Percentiles rank a stretch among this genome's conserved stretches.
These are phyloP conservation scores for Corapipo altera DNA, from an alignment of 2,113 vertebrate genomes.

Conservation along the genomic window DNA sequence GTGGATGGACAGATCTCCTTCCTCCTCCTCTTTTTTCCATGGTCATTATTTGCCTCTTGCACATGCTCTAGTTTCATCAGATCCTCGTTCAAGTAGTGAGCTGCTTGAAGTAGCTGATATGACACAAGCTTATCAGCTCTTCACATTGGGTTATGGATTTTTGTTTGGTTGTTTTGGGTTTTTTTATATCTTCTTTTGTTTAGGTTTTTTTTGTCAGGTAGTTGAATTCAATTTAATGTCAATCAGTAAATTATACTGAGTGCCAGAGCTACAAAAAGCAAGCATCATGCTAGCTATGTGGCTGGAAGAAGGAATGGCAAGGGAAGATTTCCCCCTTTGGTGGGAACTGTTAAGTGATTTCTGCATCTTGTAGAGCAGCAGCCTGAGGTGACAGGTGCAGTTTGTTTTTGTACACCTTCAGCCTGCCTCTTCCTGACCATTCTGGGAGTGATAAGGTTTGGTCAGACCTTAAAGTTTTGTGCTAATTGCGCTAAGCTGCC, in stretches of 20 bases:
- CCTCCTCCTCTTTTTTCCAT: not conserved
- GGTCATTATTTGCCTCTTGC: not conserved
- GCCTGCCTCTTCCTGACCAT: not conserved
- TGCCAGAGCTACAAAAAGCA: not conserved
- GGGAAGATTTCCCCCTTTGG: not conserved
- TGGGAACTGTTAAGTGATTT: not conserved
- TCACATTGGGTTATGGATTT: not conserved
- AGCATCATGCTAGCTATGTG: not conserved
- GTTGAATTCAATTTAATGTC: not conserved
- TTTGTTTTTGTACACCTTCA: not conserved
- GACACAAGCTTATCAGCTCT: not conserved
- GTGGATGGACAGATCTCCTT: not conserved
- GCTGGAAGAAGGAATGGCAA: not conserved
- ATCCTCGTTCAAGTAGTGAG: not conserved
- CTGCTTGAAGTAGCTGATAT: not conserved
- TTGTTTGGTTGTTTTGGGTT: not conserved
- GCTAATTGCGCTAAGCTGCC: not conserved
- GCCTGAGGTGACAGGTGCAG: not conserved
- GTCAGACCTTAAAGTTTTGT: not conserved
- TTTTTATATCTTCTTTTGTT: not conserved
- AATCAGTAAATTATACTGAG: not conserved
- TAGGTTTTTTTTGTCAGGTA: not conserved
- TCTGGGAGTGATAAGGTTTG: not conserved
- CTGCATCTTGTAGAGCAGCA: not conserved
- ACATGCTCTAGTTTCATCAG: not conserved